These are phyloP conservation scores for Siniperca scherzeri DNA, from an alignment of 2,797 vertebrate genomes.

Conservation along the genomic window DNA sequence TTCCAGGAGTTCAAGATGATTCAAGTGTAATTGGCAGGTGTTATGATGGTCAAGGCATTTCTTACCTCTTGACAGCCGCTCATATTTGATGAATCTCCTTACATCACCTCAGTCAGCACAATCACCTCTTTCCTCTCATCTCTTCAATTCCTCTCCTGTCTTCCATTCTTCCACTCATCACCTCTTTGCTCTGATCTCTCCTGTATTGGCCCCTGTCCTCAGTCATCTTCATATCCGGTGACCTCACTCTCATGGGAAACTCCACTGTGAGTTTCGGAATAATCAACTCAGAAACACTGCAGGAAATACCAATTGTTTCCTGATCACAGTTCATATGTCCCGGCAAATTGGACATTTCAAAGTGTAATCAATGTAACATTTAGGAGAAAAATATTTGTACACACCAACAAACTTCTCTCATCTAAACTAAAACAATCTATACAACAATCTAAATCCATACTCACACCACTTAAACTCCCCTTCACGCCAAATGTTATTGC, in stretches of 20 bases:
- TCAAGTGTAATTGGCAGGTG: conserved; percentile 48
- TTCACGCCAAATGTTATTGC: conserved; percentile 26
- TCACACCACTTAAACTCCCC: conserved; percentile 19
- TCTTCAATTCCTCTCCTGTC: conserved; percentile 16
- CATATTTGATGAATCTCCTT: conserved; percentile 59
- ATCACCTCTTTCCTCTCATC: conserved; percentile 31
- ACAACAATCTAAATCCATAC: conserved; percentile 28
- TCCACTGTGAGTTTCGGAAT: conserved; percentile 2
- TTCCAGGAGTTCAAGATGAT: conserved; percentile 25
- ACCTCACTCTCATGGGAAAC: conserved; percentile 22
- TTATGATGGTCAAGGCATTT: conserved; percentile 49
- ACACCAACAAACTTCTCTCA: neutral
- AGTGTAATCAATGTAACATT: neutral
- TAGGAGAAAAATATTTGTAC: neutral
- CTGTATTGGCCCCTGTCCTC: conserved; percentile 20
- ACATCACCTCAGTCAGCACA: conserved; percentile 43
- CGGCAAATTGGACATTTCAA: neutral
- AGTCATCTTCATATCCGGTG: conserved; percentile 28
- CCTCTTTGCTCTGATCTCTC: conserved; percentile 40
- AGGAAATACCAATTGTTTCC: conserved; percentile 20
- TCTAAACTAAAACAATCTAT: neutral
- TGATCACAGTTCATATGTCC: neutral
- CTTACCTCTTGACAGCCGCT: conserved; percentile 37
- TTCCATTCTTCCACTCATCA: conserved; percentile 16
- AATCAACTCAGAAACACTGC: conserved; percentile 21